Percentiles rank a stretch among this genome's conserved stretches.
These are phyloP conservation scores for Diachasma alloeum DNA, from an alignment of 1,140 invertebrate species.

Conservation along the genomic window DNA sequence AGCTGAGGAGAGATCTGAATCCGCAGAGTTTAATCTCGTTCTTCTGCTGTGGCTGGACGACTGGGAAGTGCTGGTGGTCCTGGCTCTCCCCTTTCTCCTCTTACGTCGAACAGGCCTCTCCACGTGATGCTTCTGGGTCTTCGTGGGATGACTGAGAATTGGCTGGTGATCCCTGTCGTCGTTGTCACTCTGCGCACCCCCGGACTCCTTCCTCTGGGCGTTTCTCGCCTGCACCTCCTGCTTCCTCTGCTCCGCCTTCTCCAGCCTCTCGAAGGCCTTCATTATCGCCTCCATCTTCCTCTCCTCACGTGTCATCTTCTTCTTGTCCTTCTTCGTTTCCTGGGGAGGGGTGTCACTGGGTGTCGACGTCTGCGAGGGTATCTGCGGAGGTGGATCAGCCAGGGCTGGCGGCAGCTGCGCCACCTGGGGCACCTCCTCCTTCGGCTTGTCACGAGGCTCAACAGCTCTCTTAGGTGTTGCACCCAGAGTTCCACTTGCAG, in stretches of 20 bases:
- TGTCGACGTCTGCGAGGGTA: not conserved
- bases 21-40: constrained; percentile 75
- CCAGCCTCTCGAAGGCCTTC: constrained; percentile 88
- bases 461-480: constrained; percentile 30
- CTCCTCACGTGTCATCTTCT: constrained; percentile 86
- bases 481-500: constrained; percentile 23
- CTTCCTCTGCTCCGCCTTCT: constrained; percentile 80
- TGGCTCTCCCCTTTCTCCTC: constrained; percentile 71
- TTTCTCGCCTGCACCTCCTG: constrained; percentile 73
- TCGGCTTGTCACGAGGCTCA: constrained; percentile 8
- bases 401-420: not conserved
- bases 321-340: constrained; percentile 69
- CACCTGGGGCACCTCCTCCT: not conserved
- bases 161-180: constrained; percentile 50
- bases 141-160: constrained; percentile 34
- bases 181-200: constrained; percentile 64
- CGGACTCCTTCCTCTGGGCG: constrained; percentile 64
- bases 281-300: constrained; percentile 96
- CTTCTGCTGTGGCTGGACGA: constrained; percentile 65
- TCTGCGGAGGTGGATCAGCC: not conserved
- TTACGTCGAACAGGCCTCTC: constrained; percentile 60
- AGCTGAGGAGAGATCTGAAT: constrained; percentile 76
- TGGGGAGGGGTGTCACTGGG: not conserved
- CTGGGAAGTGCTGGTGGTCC: constrained; percentile 68
- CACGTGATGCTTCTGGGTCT: constrained; percentile 55